phyloP scores from a whole-genome alignment of 2,797 vertebrate genomes.

The Gymnothorax reevesii region DNA sequence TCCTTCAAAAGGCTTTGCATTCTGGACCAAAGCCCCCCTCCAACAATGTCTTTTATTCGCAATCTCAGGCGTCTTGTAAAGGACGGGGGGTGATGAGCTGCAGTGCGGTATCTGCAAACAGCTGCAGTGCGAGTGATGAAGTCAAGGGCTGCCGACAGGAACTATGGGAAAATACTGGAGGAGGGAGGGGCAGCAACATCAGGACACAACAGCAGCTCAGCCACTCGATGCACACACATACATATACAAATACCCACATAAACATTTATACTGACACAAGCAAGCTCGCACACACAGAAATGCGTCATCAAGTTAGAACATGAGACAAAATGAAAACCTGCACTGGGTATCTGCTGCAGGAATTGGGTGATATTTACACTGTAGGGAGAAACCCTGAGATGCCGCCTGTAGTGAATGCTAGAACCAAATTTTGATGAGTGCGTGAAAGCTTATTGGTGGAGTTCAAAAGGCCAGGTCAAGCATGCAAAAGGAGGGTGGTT shows the following conservation, averaged over 20 bases:
- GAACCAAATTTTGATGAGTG: conserved; percentile 42
- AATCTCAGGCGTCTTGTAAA: conserved; percentile 62
- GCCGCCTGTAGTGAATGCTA: conserved; percentile 36
- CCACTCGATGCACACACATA: conserved; percentile 44
- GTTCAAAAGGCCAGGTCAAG: conserved; percentile 53
- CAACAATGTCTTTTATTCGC: conserved; percentile 78
- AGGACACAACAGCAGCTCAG: conserved; percentile 73
- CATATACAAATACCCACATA: neutral
- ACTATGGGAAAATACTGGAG: conserved; percentile 80
- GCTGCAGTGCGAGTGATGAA: conserved; percentile 33
- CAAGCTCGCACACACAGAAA: conserved; percentile 36
- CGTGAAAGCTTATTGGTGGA: conserved; percentile 40
- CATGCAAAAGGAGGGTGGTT: conserved; percentile 51
- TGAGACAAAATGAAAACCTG: conserved; percentile 52
- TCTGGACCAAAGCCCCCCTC: conserved; percentile 66
- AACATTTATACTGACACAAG: neutral
- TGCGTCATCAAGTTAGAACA: conserved; percentile 51
- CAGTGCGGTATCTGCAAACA: conserved; percentile 29
- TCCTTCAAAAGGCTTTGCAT: conserved; percentile 65
- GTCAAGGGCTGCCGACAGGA: conserved; percentile 49
- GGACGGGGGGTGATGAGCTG: conserved; percentile 50
- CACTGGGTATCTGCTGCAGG: conserved; percentile 34
- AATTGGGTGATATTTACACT: conserved; percentile 39
- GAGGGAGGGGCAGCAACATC: conserved; percentile 68
- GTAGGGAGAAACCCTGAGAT: conserved; percentile 26